Base-by-base conservation (phyloP, 92 coral and sea anemone species). In the Porites divaricata region DNA sequence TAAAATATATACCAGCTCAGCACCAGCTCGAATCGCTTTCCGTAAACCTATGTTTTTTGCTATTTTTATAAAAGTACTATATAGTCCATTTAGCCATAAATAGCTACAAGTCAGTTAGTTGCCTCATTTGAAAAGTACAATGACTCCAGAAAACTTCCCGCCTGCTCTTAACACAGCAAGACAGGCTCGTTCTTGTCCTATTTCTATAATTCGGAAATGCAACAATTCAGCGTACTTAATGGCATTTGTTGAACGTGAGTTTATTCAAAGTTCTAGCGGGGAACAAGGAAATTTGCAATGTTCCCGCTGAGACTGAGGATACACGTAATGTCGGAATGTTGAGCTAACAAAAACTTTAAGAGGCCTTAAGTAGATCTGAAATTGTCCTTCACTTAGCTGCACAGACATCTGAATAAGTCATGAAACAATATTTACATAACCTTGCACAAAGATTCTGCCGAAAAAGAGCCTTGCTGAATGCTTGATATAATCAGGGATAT, bases 381-480 rank as follows among this genome's bases (percentile, higher is more conserved):
- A 48, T 35, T 77, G 35, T 53, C 19, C 41, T 80, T 80, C 77
- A 13, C 76, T 68, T 26, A 67, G 76, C 22, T 69, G 64, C 70
- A 80, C 41, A 68, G 48, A 56, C 2, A 19, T 17, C 56, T 45
- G 48, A 35, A 16, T 15, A 25, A 53, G 21, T 56, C 52, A 52
- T 9, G 41, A 69, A 80, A 58, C 77, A 80, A 80, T 69, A 54
- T 54, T 54, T 54, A 54, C 16, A 80, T 80, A 68, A 69, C 53
- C 69, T 24, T 67, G 63, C 24, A 56, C 21, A 26, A 26, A 80
- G 17, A 61, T 35, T 26, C 23, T 22, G 13, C 23, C 49, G 26
- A 68, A 64, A 67, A 69, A 54, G 54, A 76, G 35, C 12, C 67
- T 69, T 26, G 35, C 17, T 48, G 15, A 67, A 52, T 67, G 53